phyloP scores from a whole-genome alignment of 2,888 invertebrate genomes.

The Catonia carolina region DNA sequence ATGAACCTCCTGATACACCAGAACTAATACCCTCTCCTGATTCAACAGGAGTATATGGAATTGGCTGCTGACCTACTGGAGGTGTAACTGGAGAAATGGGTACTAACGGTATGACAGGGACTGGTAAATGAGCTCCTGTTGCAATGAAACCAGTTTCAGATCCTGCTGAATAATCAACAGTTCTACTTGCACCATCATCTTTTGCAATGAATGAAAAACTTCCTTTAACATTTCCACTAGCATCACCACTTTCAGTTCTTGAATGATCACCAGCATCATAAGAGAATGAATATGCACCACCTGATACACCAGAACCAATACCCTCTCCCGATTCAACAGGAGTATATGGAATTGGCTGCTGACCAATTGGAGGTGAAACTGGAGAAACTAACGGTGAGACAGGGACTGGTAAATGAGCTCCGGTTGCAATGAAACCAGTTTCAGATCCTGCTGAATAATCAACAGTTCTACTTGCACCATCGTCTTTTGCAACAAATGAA shows the following conservation, averaged over 20 bases:
- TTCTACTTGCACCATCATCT: slow-evolving; percentile 27
- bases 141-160: slow-evolving; percentile 38
- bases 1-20: slow-evolving; percentile 37
- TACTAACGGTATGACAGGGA: too few relatives aligned
- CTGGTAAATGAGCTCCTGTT: too few relatives aligned
- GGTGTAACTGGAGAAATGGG: too few relatives aligned
- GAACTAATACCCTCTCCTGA: too few relatives aligned
- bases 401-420: slow-evolving; percentile 31
- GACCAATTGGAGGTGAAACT: neutral
- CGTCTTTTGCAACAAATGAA: slow-evolving; percentile 30
- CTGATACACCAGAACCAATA: slow-evolving; percentile 37
- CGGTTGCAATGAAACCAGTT: slow-evolving; percentile 37
- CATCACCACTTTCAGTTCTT: slow-evolving; percentile 59
- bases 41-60: too few relatives aligned
- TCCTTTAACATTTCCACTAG: slow-evolving; percentile 55
- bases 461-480: slow-evolving; percentile 25
- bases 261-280: slow-evolving; percentile 59
- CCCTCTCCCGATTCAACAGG: neutral
- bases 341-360: neutral
- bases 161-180: slow-evolving; percentile 35
- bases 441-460: slow-evolving; percentile 36
- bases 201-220: slow-evolving; percentile 32
- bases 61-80: too few relatives aligned
- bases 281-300: slow-evolving; percentile 63
- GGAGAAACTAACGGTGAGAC: neutral